Percentiles rank a stretch among this genome's conserved stretches.
Conservation (phyloP, 2,113 vertebrate genomes). For the Eulacestoma nigropectus region DNA sequence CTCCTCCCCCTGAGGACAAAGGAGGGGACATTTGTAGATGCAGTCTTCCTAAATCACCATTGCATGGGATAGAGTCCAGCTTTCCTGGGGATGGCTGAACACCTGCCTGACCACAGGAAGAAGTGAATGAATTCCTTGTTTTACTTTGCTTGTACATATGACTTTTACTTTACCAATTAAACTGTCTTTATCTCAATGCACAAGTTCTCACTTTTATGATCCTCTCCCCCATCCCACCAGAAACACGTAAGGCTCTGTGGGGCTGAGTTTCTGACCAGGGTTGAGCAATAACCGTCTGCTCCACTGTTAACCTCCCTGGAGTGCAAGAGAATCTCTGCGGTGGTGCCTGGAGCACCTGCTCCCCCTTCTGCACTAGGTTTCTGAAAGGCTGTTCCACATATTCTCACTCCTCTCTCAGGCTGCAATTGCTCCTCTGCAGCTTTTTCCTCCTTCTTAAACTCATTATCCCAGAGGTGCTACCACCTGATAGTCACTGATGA, state of each 20-base stretch:
- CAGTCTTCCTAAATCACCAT: background rate
- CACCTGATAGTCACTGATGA: rapidly evolving
- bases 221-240: background rate
- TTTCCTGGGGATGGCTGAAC: background rate
- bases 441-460: no score
- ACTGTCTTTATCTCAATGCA: background rate
- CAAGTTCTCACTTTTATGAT: background rate
- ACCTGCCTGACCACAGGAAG: background rate
- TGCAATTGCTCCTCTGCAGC: background rate
- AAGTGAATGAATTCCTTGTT: background rate
- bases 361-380: background rate
- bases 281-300: background rate
- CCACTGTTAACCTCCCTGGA: background rate
- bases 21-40: background rate
- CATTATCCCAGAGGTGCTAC: rapidly evolving
- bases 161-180: background rate
- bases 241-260: background rate
- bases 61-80: background rate
- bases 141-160: background rate
- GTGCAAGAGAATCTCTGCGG: background rate
- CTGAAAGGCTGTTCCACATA: background rate
- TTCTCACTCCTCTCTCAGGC: background rate
- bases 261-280: background rate
- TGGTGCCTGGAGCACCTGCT: rapidly evolving
- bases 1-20: rapidly evolving